Evolutionary conservation across 23 tunicate genomes (phyloP).

Genomic region (Ascidia mentula): DNA sequence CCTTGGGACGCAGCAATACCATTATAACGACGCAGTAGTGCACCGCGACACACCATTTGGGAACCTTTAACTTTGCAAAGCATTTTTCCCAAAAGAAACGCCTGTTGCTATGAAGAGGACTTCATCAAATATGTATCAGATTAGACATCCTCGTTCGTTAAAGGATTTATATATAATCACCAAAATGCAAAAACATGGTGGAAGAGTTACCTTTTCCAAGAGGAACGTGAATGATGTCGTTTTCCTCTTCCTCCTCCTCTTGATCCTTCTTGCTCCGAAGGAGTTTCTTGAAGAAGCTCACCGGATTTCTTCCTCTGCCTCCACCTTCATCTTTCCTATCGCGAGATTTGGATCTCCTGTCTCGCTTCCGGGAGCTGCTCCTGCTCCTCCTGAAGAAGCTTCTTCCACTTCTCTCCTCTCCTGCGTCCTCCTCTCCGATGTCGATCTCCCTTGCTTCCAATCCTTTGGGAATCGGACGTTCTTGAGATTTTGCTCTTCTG

Average conservation of each 20-base stretch:
- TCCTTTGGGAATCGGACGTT: slow-evolving; percentile 56
- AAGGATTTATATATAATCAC: no score
- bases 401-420: slow-evolving; percentile 26
- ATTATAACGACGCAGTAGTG: no score
- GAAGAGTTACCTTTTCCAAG: slow-evolving; percentile 50
- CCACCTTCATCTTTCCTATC: slow-evolving; percentile 57
- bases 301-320: slow-evolving; percentile 68
- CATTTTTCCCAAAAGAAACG: no score
- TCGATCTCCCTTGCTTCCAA: slow-evolving; percentile 20
- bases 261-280: slow-evolving; percentile 42
- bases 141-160: no score
- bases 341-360: slow-evolving; percentile 32
- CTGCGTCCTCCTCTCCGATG: slow-evolving; percentile 38
- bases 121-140: no score
- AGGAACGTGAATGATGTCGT: slow-evolving; percentile 32
- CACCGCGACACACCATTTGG: no score
- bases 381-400: slow-evolving; percentile 34
- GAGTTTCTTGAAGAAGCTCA: slow-evolving; percentile 52
- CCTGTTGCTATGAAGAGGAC: no score
- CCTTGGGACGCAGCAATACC: no score
- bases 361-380: slow-evolving; percentile 72
- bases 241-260: slow-evolving; percentile 42
- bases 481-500: slow-evolving; percentile 81
- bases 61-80: no score
- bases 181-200: no score